Evolutionary conservation across 2,113 vertebrate genomes (phyloP).

Genomic region (Calypte anna): DNA sequence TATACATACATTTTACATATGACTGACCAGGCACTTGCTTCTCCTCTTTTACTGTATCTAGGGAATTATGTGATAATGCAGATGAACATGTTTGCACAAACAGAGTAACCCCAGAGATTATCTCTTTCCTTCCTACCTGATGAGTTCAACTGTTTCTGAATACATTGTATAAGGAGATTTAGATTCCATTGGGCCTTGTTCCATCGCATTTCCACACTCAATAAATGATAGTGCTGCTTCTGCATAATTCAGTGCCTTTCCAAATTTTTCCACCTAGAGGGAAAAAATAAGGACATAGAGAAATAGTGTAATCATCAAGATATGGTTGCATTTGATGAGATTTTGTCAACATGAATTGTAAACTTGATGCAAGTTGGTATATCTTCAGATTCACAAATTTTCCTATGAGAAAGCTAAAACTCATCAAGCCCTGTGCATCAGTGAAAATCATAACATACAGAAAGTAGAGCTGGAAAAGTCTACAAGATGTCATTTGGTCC

Average conservation of each 20-base stretch:
- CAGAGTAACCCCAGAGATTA: neutral
- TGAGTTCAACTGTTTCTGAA: constrained; percentile 96
- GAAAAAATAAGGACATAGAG: constrained; percentile 50
- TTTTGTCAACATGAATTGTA: neutral
- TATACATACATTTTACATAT: neutral
- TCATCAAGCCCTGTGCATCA: neutral
- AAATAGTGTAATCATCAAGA: constrained; percentile 29
- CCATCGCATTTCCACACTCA: constrained; percentile 98
- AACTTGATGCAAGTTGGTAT: neutral
- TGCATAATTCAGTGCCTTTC: constrained; percentile 95
- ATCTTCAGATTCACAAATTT: constrained; percentile 8
- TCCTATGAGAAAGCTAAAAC: neutral
- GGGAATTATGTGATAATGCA: neutral
- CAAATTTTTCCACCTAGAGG: constrained; percentile 93
- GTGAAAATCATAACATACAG: neutral
- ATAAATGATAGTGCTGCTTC: constrained; percentile 97
- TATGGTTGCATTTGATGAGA: neutral
- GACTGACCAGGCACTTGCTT: neutral
- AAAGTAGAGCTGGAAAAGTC: neutral
- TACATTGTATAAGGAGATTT: constrained; percentile 99
- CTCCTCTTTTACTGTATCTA: neutral
- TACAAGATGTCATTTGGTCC: neutral
- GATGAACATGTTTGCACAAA: neutral
- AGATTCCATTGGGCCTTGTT: constrained; percentile 93
- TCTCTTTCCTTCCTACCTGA: constrained; percentile 81